Base-by-base conservation (phyloP, 2,113 vertebrate genomes). In the Capreolus pygargus region DNA sequence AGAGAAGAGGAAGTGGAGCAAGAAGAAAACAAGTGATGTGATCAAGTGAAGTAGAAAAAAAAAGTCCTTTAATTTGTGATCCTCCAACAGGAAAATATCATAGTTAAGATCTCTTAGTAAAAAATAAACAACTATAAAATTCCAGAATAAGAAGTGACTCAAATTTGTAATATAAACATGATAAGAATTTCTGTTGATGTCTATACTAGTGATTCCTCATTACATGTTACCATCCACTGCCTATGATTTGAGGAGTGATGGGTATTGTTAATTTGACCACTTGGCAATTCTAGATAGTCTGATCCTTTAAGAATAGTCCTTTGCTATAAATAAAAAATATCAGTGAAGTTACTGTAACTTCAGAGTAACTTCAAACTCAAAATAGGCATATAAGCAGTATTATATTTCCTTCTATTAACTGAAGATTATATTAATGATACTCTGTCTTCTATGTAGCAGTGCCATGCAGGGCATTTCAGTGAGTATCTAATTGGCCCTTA, bases 351-450 rank as follows among this genome's bases (percentile, higher is more conserved):
- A 43, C 54, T 86, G 60, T 96, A 92, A 92, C 86, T 98, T 98
- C 97, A 96, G 95, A 98, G 97, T 39, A 96, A 94, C 74, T 76
- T 90, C 43, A 43, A n/a, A 33, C 39, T 45, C 54, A 74, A 95
- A 98, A 95, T 50, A 95, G 89, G 43, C 19, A n/a, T 82, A 36
- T 25, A 54, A 96, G 98, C 97, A 97, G 88, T 90, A 86, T 39
- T 97, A 92, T 97, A 86, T 94, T 98, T 95, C 92, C 89, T 91
- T 97, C 43, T 97, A 95, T 97, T 98, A 98, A 98, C 52, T 2
- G 74, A 98, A 91, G 95, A 98, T 97, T 85, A 30, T 98, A 96
- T 97, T 98, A 98, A 98, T 97, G 90, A 96, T 87, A 95, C 90
- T 97, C 89, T 97, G 86, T 97, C 95, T 98, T 98, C 87, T 83